Percentiles rank a stretch among this genome's conserved stretches.
phyloP scores from a whole-genome alignment of 2,888 invertebrate species.

The Mesorhabditis belari region DNA sequence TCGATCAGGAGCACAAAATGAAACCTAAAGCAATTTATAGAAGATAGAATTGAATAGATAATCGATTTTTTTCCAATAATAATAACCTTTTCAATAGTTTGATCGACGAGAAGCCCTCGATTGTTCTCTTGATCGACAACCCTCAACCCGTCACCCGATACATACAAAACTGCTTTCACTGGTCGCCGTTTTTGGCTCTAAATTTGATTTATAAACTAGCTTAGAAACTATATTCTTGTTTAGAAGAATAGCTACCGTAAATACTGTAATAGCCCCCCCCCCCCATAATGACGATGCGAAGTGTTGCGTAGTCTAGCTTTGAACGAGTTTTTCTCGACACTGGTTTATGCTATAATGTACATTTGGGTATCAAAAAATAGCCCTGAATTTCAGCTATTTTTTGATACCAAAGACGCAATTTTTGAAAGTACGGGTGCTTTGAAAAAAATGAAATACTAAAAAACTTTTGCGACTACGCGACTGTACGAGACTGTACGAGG shows the following conservation, averaged over 20 bases:
- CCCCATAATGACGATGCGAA: no score
- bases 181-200: slow-evolving; percentile 81
- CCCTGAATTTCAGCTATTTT: no score
- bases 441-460: no score
- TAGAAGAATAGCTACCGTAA: not conserved
- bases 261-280: no score
- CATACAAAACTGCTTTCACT: slow-evolving; percentile 63
- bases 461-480: no score
- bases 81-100: slow-evolving; percentile 88
- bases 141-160: slow-evolving; percentile 75
- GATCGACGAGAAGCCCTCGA: slow-evolving; percentile 89
- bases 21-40: slow-evolving; percentile 60
- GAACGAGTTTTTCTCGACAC: no score
- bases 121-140: slow-evolving; percentile 98
- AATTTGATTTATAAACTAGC: slow-evolving; percentile 24
- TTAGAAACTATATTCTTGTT: not conserved
- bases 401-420: no score
- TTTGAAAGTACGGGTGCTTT: no score
- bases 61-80: not conserved
- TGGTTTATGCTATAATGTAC: no score
- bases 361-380: no score
- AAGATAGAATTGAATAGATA: slow-evolving; percentile 1
- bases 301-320: no score
- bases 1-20: slow-evolving; percentile 98
- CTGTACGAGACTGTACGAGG: no score